Base-by-base conservation (phyloP, 2,797 vertebrate species). In the Diceros bicornis region DNA sequence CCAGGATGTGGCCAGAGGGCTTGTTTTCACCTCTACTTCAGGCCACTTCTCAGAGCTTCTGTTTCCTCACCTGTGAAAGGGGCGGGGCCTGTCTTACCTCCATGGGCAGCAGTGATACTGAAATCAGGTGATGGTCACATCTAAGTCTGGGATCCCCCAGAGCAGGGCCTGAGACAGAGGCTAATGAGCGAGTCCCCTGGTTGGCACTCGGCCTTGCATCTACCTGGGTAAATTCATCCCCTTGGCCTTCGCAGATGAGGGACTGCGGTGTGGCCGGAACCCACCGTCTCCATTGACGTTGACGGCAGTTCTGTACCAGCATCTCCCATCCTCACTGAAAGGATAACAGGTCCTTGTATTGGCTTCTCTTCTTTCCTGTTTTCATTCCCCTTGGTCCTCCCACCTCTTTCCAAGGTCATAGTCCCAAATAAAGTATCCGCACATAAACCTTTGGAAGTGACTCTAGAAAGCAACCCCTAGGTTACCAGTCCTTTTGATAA, bases 231-330 rank as follows among this genome's bases (percentile, higher is more conserved):
- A 34, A 8, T 32, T 13, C 25, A 16, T 18, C 27, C 50, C 25
- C 32, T 66, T 55, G 61, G 50, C 44, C 89, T 34, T 23, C 18
- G 61, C n/a, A 47, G 77, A 64, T 5, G 11, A 41, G 20, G 1
- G 2, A 21, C n/a, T 9, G 25, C 59, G 18, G 32, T 0, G 20
- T 32, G 50, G 37, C 37, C 21, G 6, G 34, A 21, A 68, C 12
- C 41, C 5, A 37, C 32, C 41, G 2, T 66, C 34, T 68, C 44
- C 37, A 27, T 0, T 0, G 52, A 71, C 8, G 2, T 6, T 18
- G 52, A 4, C 8, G 11, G 52, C 2, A 0, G 25, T 66, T 27
- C 41, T 0, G 0, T 2, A 17, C 23, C 17, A 61, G 44, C 52
- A 34, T 32, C 86, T 95, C 16, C 16, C 23, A 3, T 11, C 3